Base-by-base conservation (phyloP, 2,888 invertebrate genomes). In the Hymenopus coronatus region DNA sequence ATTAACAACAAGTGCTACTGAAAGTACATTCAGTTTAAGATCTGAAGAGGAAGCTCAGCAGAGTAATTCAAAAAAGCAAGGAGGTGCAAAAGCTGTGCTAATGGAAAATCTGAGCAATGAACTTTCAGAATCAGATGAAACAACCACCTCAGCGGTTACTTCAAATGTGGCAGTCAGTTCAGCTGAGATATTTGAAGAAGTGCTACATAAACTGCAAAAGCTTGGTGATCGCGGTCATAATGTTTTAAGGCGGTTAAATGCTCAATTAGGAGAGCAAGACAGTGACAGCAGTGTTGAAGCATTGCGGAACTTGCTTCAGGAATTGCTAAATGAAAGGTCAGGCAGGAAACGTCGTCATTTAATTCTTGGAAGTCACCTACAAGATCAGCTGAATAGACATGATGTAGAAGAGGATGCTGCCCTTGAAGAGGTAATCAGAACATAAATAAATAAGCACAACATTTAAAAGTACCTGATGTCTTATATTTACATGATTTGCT, bases 401-500 rank as follows among this genome's bases (percentile, higher is more conserved):
- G 96, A 96, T 88, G 95, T 95, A 89, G 94, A 95, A 0, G 94
- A 95, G 40, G 94, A 96, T 91, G 94, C 94, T 81, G 96, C 95
- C 0, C 93, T 95, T 40, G 96, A 96, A 93, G 96, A 96, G 93
- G 96, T 96, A 91, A 91, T 28, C 4, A 25, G 20, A 70, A 54
- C 9, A 40, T 40, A 12, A 40, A 40, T 40, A 40, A 40, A 40
- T 40, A 33, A 33, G 8, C 8, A 40, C 12, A 40, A 40, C 9
- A 12, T 6, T 40, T 1, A 12, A 40, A 40, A 40, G 12, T 12
- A 40, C 12, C 12, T 40, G 9, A 40, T 40, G 40, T 40, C 12
- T 12, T 40, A 40, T 12, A 40, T 40, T 40, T 1, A 40, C 12
- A 40, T 40, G 40, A 9, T 12, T 40, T 40, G 9, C 40, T 40